These are phyloP conservation scores for Schizotus pectinicornis DNA, from an alignment of 2,888 invertebrate genomes.

Conservation along the genomic window DNA sequence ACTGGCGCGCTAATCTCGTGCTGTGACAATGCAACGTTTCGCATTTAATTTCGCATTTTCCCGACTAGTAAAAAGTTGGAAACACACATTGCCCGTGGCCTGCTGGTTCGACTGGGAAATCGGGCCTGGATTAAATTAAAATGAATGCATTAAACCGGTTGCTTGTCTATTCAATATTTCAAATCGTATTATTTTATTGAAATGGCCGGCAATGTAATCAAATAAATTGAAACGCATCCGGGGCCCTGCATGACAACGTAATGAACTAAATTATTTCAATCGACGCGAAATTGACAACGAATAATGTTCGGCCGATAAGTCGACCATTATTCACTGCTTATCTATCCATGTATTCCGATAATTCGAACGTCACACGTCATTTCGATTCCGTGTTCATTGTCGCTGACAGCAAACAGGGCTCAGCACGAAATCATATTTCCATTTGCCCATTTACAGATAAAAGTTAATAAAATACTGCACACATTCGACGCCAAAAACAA, in stretches of 20 bases:
- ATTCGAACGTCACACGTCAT: too few relatives aligned
- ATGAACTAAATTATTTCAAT: conserved; percentile 5
- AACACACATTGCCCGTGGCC: conserved; percentile 23
- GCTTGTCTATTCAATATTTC: conserved; percentile 41
- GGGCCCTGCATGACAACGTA: background rate
- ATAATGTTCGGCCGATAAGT: conserved; percentile 4
- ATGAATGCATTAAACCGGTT: conserved; percentile 39
- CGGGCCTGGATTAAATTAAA: conserved; percentile 32
- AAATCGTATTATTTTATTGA: conserved; percentile 24
- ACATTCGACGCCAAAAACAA: too few relatives aligned
- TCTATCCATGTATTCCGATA: background rate
- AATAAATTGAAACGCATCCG: conserved; percentile 1
- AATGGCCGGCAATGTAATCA: background rate
- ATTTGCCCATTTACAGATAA: too few relatives aligned
- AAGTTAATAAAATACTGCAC: too few relatives aligned
- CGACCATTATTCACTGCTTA: background rate
- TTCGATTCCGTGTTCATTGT: too few relatives aligned
- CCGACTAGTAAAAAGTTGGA: conserved; percentile 25
- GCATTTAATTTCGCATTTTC: conserved; percentile 36
- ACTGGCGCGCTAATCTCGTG: conserved; percentile 47
- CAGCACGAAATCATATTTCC: too few relatives aligned
- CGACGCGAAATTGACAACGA: background rate
- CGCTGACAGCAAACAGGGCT: too few relatives aligned
- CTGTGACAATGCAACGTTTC: conserved; percentile 35
- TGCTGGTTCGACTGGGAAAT: conserved; percentile 24